A percentile compares a stretch with the other conserved stretches of the same genome.
Conservation (phyloP, 2,888 invertebrate species). For the Nycteola revayana region DNA sequence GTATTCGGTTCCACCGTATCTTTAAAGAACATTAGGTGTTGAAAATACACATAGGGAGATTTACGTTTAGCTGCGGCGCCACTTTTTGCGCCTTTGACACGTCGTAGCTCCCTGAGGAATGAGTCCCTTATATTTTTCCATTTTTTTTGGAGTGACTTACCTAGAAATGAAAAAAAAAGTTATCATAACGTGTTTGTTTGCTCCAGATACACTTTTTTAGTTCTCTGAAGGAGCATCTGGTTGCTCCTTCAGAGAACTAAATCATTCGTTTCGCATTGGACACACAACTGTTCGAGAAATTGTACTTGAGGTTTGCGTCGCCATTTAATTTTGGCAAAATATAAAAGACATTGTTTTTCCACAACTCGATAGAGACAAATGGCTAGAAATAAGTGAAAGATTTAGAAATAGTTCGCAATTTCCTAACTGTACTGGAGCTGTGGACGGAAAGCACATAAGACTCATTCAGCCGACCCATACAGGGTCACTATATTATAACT, state of each 20-base stretch:
- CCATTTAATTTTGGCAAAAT: slow-evolving; percentile 15
- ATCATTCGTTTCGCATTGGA: slow-evolving; percentile 15
- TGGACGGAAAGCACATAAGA: no score
- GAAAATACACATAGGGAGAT: slow-evolving; percentile 14
- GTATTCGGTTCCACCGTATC: slow-evolving; percentile 15
- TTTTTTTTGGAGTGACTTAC: slow-evolving; percentile 14
- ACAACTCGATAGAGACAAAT: slow-evolving; percentile 11
- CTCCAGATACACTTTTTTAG: slow-evolving; percentile 10
- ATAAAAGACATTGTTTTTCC: slow-evolving; percentile 13
- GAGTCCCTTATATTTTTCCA: slow-evolving; percentile 16
- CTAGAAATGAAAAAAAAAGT: slow-evolving; percentile 13
- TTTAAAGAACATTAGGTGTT: slow-evolving; percentile 13
- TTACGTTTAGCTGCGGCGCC: slow-evolving; percentile 15
- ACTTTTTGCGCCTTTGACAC: no score
- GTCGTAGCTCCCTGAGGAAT: slow-evolving; percentile 16
- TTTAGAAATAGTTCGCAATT: no score
- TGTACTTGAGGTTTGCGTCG: slow-evolving; percentile 13
- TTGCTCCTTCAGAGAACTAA: slow-evolving; percentile 13
- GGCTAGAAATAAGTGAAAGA: no score
- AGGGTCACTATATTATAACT: no score
- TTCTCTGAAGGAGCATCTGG: no score
- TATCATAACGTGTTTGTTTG: slow-evolving; percentile 8
- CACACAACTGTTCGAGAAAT: slow-evolving; percentile 14
- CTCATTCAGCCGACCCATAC: no score
- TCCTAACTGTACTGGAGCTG: no score